These are phyloP conservation scores for Hypena proboscidalis DNA, from an alignment of 2,888 invertebrate species.

Conservation along the genomic window DNA sequence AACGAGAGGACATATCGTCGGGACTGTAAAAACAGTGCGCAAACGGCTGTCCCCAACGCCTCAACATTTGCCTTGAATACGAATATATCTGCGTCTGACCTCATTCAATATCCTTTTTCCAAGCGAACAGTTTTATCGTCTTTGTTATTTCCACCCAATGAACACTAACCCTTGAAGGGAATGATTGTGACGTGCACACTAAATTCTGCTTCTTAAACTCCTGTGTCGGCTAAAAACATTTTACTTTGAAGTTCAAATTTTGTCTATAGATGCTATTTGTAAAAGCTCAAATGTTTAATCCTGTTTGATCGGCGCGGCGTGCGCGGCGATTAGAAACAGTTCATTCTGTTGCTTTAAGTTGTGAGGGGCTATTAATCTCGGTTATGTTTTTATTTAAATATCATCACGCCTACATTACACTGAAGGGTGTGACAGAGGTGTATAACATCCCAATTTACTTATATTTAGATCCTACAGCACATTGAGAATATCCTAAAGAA, in stretches of 20 bases:
- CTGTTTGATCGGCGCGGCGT: too few species aligned
- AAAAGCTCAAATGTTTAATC: too few species aligned
- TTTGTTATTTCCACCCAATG: slow-evolving; percentile 83
- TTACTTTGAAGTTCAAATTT: slow-evolving; percentile 2
- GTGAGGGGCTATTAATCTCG: too few species aligned
- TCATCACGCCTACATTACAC: too few species aligned
- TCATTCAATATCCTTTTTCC: slow-evolving; percentile 84
- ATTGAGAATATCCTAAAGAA: too few species aligned
- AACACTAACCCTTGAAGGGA: slow-evolving; percentile 76
- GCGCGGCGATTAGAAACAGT: too few species aligned
- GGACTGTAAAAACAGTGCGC: slow-evolving; percentile 67
- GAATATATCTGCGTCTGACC: slow-evolving; percentile 80
- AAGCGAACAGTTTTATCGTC: slow-evolving; percentile 82
- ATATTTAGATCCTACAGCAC: too few species aligned
- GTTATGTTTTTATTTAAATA: too few species aligned
- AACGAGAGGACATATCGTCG: slow-evolving; percentile 56
- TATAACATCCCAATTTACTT: too few species aligned
- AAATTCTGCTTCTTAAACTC: slow-evolving; percentile 58
- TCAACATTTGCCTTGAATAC: slow-evolving; percentile 74
- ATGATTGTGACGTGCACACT: slow-evolving; percentile 76
- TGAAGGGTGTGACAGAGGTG: too few species aligned
- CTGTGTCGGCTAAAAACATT: slow-evolving; percentile 21
- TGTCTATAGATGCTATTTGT: too few species aligned
- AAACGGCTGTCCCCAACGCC: slow-evolving; percentile 70
- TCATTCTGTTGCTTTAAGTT: too few species aligned